phyloP scores from a whole-genome alignment of 2,797 vertebrate genomes.

The Dromococcyx pavoninus region DNA sequence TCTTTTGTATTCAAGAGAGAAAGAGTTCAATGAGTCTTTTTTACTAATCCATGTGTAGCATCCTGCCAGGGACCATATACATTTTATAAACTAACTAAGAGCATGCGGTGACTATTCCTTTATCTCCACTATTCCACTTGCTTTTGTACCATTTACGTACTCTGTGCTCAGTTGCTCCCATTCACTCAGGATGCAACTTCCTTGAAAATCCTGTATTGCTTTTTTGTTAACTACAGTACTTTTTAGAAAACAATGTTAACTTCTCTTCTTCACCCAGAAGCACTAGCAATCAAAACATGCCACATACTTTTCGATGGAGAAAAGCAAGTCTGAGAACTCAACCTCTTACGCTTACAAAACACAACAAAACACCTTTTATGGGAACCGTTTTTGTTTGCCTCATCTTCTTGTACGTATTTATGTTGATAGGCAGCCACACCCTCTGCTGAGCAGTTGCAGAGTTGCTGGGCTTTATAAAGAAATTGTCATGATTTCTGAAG shows the following conservation, averaged over 20 bases:
- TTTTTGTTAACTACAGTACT: background rate
- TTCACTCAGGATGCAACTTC: background rate
- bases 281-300: background rate
- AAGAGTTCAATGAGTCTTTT: conserved; percentile 18
- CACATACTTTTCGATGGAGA: background rate
- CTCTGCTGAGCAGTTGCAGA: background rate
- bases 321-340: background rate
- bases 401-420: background rate
- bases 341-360: background rate
- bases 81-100: background rate
- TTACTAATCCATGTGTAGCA: background rate
- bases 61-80: background rate
- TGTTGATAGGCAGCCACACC: background rate
- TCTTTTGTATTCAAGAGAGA: conserved; percentile 17
- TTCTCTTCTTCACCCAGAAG: background rate
- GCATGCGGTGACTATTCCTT: background rate
- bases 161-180: background rate
- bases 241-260: background rate
- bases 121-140: background rate
- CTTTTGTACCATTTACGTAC: background rate
- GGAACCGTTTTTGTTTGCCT: background rate
- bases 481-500: background rate
- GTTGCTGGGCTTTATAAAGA: background rate
- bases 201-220: background rate
- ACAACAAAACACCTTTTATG: background rate